phyloP scores from a whole-genome alignment of 2,113 vertebrate species.

The Campylomormyrus numenius region DNA sequence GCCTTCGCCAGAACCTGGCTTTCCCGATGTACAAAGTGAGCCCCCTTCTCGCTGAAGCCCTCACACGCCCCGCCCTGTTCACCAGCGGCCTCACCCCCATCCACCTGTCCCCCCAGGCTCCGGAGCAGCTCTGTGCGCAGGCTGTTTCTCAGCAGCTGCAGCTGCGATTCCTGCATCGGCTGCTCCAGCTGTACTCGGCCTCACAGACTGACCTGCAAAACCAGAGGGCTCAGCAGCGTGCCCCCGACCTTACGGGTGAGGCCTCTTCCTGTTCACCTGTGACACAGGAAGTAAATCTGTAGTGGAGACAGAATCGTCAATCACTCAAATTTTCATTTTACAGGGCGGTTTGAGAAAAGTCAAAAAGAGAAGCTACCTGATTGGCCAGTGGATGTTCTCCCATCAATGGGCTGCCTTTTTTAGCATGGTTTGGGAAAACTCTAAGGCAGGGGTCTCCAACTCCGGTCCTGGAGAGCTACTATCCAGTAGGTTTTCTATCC shows the following conservation, averaged over 20 bases:
- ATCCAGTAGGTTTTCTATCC: too few species aligned
- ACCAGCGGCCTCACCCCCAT: not conserved
- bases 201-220: slow-evolving; percentile 42
- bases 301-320: not conserved
- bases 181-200: slow-evolving; percentile 45
- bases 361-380: not conserved
- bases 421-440: not conserved
- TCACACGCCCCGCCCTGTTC: not conserved
- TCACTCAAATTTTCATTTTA: not conserved
- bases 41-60: not conserved
- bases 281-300: not conserved
- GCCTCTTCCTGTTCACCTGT: not conserved
- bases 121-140: slow-evolving; percentile 57
- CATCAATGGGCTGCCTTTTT: not conserved
- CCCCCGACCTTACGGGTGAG: slow-evolving; percentile 58
- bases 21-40: slow-evolving; percentile 63
- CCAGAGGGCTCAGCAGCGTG: slow-evolving; percentile 37
- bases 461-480: too few species aligned
- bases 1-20: slow-evolving; percentile 45
- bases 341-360: not conserved
- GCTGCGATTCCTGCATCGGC: slow-evolving; percentile 44
- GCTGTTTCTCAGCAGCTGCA: slow-evolving; percentile 48
- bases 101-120: slow-evolving; percentile 45
- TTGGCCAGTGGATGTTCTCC: not conserved
- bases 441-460: too few species aligned